phyloP scores from a whole-genome alignment of 2,888 invertebrate species.

The Acleris literana region DNA sequence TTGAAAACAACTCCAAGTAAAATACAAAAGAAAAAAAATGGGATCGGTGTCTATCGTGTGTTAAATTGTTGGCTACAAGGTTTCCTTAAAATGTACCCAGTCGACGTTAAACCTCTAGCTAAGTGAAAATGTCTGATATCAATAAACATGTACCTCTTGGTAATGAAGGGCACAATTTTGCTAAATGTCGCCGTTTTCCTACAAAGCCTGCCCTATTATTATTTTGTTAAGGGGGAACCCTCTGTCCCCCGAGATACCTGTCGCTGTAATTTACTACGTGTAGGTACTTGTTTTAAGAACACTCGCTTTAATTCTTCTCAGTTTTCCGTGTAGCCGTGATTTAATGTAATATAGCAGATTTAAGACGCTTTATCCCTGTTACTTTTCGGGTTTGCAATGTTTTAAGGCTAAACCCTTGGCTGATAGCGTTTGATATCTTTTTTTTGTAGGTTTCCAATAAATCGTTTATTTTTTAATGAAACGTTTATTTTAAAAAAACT shows the following conservation, averaged over 20 bases:
- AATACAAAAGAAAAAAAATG: no score
- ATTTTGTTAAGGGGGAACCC: slow-evolving; percentile 74
- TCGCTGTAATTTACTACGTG: slow-evolving; percentile 73
- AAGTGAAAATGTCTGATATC: slow-evolving; percentile 43
- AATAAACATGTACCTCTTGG: slow-evolving; percentile 52
- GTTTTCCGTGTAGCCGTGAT: slow-evolving; percentile 58
- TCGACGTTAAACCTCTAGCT: slow-evolving; percentile 1
- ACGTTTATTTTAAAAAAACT: no score
- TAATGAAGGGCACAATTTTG: slow-evolving; percentile 60
- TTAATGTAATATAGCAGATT: slow-evolving; percentile 58
- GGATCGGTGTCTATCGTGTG: no score
- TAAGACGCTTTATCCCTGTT: slow-evolving; percentile 50
- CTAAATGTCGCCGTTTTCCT: slow-evolving; percentile 58
- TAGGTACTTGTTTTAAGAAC: slow-evolving; percentile 42
- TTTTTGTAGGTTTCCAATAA: background rate
- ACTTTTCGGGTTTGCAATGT: slow-evolving; percentile 39
- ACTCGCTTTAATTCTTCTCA: slow-evolving; percentile 55
- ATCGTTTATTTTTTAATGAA: no score
- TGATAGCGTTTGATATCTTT: slow-evolving; percentile 23
- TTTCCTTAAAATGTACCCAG: background rate
- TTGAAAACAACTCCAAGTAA: no score
- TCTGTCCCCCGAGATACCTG: slow-evolving; percentile 73
- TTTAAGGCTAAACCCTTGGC: slow-evolving; percentile 22
- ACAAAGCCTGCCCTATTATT: slow-evolving; percentile 71
- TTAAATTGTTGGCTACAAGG: background rate